Base-by-base conservation (phyloP, 2,888 invertebrate genomes). In the Tuta absoluta region DNA sequence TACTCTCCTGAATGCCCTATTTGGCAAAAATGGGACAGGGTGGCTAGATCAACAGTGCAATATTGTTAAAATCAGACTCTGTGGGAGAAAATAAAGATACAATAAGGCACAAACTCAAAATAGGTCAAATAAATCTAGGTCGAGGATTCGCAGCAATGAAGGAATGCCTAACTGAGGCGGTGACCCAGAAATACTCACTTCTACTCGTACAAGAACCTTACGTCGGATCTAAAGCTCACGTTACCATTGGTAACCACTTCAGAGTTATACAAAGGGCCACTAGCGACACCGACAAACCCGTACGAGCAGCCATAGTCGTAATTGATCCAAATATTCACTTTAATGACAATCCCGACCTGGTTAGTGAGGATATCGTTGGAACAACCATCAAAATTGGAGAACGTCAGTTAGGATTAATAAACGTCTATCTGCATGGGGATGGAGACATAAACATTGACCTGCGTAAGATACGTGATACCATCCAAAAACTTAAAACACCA, bases 401-500 rank as follows among this genome's bases (percentile, higher is more conserved):
- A 4, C 10, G 11, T 2, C 17, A 62, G 10, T 2, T 61, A 3
- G 38, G 53, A 0, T 17, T 64, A 2, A 23, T 53, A 24, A 24
- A 10, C 10, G 10, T 60, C 0, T 64, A 64, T 28, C 23, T 64
- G 2, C 60, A 64, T 38, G 53, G 53, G 0, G 33, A 60, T 19
- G 21, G 2, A 12, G 37, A 58, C 12, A 45, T 65, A 10, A 58
- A 56, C 23, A 23, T 48, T 5, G 56, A 68, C 37, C 37, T 65
- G 7, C 11, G n/a, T 1, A 24, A 28, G 10, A n/a, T 68, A 0
- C 51, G 58, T 3, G 0, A 10, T 5, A 33, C 37, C 10, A 12
- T 65, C 7, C 7, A 38, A 12, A 33, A 23, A 8, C 21, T 51
- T 4, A 23, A 49, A 5, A 62, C 63, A 12, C 14, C 33, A 2